A percentile compares a stretch with the other conserved stretches of the same genome.
Evolutionary conservation across 2,888 invertebrate genomes (phyloP).

Genomic region (Polietes domitor): DNA sequence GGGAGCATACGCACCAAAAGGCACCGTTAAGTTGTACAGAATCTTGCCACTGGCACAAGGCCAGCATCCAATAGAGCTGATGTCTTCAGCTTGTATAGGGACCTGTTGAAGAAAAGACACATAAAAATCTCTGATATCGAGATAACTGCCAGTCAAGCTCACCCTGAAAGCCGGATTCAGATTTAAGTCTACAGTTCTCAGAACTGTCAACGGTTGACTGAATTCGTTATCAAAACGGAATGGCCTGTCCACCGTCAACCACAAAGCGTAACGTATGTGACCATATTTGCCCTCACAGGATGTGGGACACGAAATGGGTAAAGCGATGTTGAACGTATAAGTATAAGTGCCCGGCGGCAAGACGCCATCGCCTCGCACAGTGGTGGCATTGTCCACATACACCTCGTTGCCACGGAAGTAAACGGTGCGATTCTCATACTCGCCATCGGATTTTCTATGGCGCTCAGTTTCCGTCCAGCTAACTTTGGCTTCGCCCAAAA

Average conservation of each 20-base stretch:
- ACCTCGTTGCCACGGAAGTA: conserved; percentile 40
- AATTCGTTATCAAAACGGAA: conserved; percentile 84
- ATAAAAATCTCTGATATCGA: too few relatives aligned
- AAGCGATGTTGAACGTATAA: conserved; percentile 87
- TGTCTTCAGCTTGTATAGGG: conserved; percentile 67
- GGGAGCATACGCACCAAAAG: conserved; percentile 69
- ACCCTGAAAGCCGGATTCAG: conserved; percentile 81
- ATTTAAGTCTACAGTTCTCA: conserved; percentile 90
- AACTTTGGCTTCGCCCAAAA: conserved; percentile 72
- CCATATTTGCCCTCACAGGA: conserved; percentile 88
- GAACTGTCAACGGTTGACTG: conserved; percentile 84
- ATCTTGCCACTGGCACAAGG: conserved; percentile 66
- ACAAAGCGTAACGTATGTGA: conserved; percentile 87
- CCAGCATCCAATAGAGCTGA: conserved; percentile 69
- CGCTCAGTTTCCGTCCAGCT: conserved; percentile 68
- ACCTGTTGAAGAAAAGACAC: conserved; percentile 8
- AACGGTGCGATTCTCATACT: conserved; percentile 41
- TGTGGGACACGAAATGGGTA: conserved; percentile 84
- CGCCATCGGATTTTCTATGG: conserved; percentile 36
- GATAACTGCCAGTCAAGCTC: neutral
- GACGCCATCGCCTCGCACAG: conserved; percentile 67
- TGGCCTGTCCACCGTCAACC: conserved; percentile 88
- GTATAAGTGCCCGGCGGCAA: conserved; percentile 78
- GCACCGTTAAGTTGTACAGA: conserved; percentile 60
- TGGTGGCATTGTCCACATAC: conserved; percentile 67